Percentiles rank a stretch among this genome's conserved stretches.
Conservation (phyloP, 2,888 invertebrate genomes). For the Epistrophe grossulariae region DNA sequence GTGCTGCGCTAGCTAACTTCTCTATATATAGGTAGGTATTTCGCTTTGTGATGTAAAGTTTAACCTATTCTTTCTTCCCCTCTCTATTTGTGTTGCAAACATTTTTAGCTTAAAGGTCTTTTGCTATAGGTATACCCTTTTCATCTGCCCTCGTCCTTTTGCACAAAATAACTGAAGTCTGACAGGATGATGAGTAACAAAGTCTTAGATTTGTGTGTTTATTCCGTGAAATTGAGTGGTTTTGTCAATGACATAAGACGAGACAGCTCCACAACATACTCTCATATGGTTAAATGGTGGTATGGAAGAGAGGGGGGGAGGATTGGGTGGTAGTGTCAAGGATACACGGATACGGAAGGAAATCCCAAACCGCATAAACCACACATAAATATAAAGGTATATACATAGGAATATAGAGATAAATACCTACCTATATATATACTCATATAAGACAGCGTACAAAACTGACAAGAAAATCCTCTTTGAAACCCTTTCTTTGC, state of each 20-base stretch:
- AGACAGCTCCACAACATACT: constrained; percentile 35
- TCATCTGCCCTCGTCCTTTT: background rate
- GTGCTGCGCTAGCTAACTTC: background rate
- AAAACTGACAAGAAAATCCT: constrained; percentile 74
- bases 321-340: background rate
- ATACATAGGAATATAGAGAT: background rate
- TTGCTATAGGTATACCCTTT: background rate
- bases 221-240: constrained; percentile 73
- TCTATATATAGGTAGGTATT: background rate
- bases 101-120: constrained; percentile 20
- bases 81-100: constrained; percentile 4
- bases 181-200: constrained; percentile 67
- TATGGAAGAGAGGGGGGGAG: background rate
- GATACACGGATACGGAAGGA: constrained; percentile 31
- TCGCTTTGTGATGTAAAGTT: constrained; percentile 14
- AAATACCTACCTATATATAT: background rate
- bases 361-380: constrained; percentile 51
- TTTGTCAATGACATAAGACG: constrained; percentile 66
- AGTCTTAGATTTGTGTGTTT: constrained; percentile 69
- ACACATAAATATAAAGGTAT: constrained; percentile 25
- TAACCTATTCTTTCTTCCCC: constrained; percentile 3
- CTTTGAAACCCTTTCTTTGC: constrained; percentile 65
- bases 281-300: background rate
- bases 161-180: constrained; percentile 31
- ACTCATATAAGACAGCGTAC: constrained; percentile 6